Conservation (phyloP, 2,888 invertebrate genomes). For the Chaetoderma sp. region DNA sequence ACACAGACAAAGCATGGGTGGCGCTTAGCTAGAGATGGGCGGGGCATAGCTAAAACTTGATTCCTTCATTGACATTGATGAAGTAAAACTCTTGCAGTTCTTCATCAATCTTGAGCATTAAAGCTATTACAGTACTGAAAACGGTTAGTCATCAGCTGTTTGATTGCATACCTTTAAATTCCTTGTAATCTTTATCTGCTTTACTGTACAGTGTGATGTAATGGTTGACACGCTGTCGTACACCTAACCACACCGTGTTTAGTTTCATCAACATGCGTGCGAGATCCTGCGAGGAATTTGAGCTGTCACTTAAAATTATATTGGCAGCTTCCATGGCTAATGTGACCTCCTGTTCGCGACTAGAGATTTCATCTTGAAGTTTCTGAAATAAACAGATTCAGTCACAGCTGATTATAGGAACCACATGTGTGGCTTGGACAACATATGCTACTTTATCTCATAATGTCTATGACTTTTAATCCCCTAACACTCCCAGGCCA, state of each 20-base stretch:
- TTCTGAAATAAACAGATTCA: slow-evolving; percentile 33
- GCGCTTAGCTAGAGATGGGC: too few relatives aligned
- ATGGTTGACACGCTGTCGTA: slow-evolving; percentile 55
- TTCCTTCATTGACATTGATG: too few relatives aligned
- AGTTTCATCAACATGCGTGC: slow-evolving; percentile 54
- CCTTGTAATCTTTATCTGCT: slow-evolving; percentile 57
- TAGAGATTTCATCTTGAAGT: slow-evolving; percentile 47
- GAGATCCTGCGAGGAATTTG: slow-evolving; percentile 56
- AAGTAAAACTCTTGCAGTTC: too few relatives aligned
- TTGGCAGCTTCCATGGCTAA: slow-evolving; percentile 51
- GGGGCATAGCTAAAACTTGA: too few relatives aligned
- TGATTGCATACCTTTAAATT: slow-evolving; percentile 62
- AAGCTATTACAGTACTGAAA: too few relatives aligned
- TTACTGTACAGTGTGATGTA: slow-evolving; percentile 51
- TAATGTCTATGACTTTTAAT: too few relatives aligned
- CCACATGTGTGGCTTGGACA: too few relatives aligned
- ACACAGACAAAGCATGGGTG: too few relatives aligned
- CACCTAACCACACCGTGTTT: slow-evolving; percentile 61
- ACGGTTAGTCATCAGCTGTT: too few relatives aligned
- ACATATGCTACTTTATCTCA: too few relatives aligned
- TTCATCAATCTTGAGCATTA: too few relatives aligned
- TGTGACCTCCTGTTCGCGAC: slow-evolving; percentile 48
- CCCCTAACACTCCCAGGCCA: too few relatives aligned
- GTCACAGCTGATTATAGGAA: background rate
- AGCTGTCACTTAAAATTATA: slow-evolving; percentile 49